Conservation (phyloP, 2,888 invertebrate genomes). For the Philaethria dido region DNA sequence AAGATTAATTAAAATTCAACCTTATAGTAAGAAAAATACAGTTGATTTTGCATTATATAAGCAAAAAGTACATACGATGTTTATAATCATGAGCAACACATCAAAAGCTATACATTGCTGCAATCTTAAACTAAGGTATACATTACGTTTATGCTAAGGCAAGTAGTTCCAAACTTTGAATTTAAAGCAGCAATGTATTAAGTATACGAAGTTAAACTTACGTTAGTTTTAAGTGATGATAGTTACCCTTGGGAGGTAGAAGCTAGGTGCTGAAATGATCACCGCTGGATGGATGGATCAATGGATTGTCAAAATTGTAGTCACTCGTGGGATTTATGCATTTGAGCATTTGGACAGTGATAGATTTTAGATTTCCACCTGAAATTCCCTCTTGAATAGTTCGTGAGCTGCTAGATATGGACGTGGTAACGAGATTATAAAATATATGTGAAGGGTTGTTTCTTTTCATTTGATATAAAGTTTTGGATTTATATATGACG, state of each 20-base stretch:
- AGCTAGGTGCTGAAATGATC: constrained; percentile 75
- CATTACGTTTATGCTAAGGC: constrained; percentile 30
- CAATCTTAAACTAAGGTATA: background rate
- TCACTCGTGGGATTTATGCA: constrained; percentile 76
- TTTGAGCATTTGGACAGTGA: constrained; percentile 72
- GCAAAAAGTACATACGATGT: background rate
- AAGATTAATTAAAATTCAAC: constrained; percentile 20
- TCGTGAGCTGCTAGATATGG: constrained; percentile 11
- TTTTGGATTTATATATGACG: no score
- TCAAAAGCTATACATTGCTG: constrained; percentile 13
- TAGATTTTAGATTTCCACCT: constrained; percentile 62
- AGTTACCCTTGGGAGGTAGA: constrained; percentile 60
- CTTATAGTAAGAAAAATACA: background rate
- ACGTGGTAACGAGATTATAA: constrained; percentile 10
- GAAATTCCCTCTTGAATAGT: constrained; percentile 39
- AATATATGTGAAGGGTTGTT: background rate
- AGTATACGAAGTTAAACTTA: constrained; percentile 1
- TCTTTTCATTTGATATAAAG: no score
- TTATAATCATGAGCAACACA: background rate
- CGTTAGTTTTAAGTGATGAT: constrained; percentile 10
- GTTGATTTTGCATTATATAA: constrained; percentile 24
- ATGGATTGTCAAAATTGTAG: constrained; percentile 80
- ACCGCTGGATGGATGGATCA: constrained; percentile 73
- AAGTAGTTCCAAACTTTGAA: background rate
- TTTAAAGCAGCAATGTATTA: constrained; percentile 42